Evolutionary conservation across 2,888 invertebrate species (phyloP).

Genomic region (Cephus sareptanus): DNA sequence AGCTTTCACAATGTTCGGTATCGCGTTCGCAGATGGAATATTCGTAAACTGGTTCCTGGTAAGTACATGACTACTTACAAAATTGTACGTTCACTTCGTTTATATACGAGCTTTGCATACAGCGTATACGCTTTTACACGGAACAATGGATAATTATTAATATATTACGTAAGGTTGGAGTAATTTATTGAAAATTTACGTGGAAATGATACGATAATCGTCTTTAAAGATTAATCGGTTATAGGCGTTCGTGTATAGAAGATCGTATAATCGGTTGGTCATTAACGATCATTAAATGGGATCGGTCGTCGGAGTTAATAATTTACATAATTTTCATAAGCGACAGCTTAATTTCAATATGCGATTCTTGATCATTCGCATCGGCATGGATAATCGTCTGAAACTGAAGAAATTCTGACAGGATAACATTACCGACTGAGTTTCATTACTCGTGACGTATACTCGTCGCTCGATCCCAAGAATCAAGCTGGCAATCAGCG

Average conservation of each 20-base stretch:
- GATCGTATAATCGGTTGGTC: neutral
- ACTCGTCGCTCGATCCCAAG: neutral
- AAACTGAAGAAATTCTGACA: neutral
- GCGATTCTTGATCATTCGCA: neutral
- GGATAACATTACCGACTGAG: neutral
- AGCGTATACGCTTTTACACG: neutral
- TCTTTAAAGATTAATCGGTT: neutral
- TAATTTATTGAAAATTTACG: neutral
- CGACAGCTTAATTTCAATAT: neutral
- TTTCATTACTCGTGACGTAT: neutral
- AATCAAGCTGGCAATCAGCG: neutral
- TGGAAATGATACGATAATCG: neutral
- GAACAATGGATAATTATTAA: neutral
- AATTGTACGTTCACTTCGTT: neutral
- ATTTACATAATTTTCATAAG: neutral
- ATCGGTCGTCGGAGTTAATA: neutral
- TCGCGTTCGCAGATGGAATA: slow-evolving; percentile 70
- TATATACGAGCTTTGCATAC: neutral
- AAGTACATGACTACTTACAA: slow-evolving; percentile 49
- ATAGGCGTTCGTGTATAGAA: neutral
- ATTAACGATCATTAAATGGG: neutral
- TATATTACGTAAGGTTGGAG: neutral
- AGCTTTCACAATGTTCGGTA: slow-evolving; percentile 78
- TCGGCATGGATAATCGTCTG: neutral
- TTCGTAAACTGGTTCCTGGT: slow-evolving; percentile 72